Evolutionary conservation across 2,888 invertebrate genomes (phyloP).

Genomic region (Drosophila gaucha): DNA sequence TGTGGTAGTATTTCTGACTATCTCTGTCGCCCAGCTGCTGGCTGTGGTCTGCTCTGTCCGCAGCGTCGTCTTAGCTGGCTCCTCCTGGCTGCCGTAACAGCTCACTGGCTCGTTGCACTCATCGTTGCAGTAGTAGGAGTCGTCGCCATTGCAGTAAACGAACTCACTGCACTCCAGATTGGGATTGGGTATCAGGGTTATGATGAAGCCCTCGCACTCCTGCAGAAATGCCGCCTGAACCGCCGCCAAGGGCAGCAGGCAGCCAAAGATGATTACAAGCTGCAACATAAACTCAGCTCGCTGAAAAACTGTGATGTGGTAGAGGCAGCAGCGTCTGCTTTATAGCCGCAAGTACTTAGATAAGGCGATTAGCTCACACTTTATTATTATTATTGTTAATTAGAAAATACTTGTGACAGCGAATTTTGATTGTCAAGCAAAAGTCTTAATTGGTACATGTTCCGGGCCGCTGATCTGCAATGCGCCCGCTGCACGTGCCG

Average conservation of each 20-base stretch:
- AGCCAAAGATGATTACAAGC: slow-evolving; percentile 39
- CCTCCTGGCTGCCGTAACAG: slow-evolving; percentile 31
- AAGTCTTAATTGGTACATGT: slow-evolving; percentile 57
- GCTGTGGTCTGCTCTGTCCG: neutral
- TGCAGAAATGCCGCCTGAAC: slow-evolving; percentile 53
- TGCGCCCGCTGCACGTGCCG: slow-evolving; percentile 44
- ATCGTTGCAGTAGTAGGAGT: slow-evolving; percentile 74
- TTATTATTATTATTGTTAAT: slow-evolving; percentile 45
- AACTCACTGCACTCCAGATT: slow-evolving; percentile 70
- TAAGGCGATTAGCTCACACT: slow-evolving; percentile 55
- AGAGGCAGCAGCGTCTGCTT: slow-evolving; percentile 37
- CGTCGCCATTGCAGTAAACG: slow-evolving; percentile 74
- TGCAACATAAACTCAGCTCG: slow-evolving; percentile 50
- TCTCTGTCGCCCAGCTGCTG: slow-evolving; percentile 3
- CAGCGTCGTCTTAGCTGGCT: neutral
- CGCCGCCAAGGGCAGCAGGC: slow-evolving; percentile 33
- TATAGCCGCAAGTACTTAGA: slow-evolving; percentile 48
- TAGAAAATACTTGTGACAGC: too few species aligned
- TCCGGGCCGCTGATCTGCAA: slow-evolving; percentile 14
- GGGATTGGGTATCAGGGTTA: slow-evolving; percentile 55
- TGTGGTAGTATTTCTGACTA: neutral
- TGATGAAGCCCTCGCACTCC: slow-evolving; percentile 70
- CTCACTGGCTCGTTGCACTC: slow-evolving; percentile 55
- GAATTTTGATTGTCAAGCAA: slow-evolving; percentile 20
- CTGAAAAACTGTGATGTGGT: slow-evolving; percentile 39